Conservation (phyloP, 2,113 vertebrate genomes). For the Nibea albiflora region DNA sequence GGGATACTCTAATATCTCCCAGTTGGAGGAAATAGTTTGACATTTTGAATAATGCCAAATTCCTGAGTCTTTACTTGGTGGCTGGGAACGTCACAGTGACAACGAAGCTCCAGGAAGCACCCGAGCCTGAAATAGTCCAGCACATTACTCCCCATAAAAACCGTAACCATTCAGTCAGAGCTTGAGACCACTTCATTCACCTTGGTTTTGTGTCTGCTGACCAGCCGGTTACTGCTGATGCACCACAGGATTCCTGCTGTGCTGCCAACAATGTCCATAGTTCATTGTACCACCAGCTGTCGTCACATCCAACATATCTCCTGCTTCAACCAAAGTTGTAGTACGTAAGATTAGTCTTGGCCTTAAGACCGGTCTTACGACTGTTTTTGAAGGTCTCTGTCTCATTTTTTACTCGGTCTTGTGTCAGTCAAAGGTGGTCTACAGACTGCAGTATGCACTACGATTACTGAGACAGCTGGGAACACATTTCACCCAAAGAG, state of each 20-base stretch:
- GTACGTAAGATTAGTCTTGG: no score
- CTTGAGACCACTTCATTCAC: slow-evolving; percentile 46
- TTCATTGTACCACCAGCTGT: slow-evolving; percentile 88
- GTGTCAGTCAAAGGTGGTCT: no score
- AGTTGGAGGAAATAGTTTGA: not conserved
- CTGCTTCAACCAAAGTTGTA: slow-evolving; percentile 74
- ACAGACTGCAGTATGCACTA: no score
- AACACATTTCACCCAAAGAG: no score
- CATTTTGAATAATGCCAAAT: not conserved
- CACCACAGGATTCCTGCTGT: slow-evolving; percentile 94
- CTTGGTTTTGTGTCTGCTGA: slow-evolving; percentile 93
- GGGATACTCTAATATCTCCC: not conserved
- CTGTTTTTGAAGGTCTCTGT: no score
- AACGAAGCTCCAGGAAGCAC: not conserved
- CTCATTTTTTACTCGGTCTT: not conserved
- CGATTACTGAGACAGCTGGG: no score
- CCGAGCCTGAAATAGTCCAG: not conserved
- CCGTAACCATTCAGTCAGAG: no score
- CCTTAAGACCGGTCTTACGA: no score
- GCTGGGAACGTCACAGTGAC: not conserved
- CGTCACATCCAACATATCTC: slow-evolving; percentile 91
- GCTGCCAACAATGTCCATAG: slow-evolving; percentile 95
- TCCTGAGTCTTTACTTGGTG: not conserved
- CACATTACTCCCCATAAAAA: no score
- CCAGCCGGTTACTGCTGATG: slow-evolving; percentile 90